Conservation (phyloP, 2,888 invertebrate species). For the Brenthis daphne region DNA sequence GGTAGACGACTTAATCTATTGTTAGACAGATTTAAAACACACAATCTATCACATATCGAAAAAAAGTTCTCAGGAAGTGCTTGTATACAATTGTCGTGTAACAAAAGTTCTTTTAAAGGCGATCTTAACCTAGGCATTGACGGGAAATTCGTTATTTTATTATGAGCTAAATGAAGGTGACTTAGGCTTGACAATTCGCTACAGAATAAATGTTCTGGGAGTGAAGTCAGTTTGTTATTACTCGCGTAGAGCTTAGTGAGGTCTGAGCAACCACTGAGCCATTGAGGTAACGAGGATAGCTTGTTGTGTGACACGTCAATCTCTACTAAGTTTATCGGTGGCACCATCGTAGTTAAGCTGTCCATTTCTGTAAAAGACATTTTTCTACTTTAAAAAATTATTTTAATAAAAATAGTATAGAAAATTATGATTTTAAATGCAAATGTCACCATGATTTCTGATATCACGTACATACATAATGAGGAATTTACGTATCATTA, state of each 20-base stretch:
- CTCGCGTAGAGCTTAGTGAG: conserved; percentile 88
- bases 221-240: conserved; percentile 86
- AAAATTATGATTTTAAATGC: too few relatives aligned
- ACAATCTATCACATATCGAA: conserved; percentile 84
- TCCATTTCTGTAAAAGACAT: conserved; percentile 84
- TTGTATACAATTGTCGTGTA: conserved; percentile 90
- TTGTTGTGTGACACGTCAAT: conserved; percentile 91
- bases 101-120: conserved; percentile 86
- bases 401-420: too few relatives aligned
- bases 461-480: too few relatives aligned
- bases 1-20: conserved; percentile 88
- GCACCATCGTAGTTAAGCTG: conserved; percentile 85
- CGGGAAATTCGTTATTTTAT: conserved; percentile 88
- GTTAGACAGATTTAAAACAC: conserved; percentile 89
- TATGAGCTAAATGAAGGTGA: conserved; percentile 89
- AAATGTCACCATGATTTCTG: too few relatives aligned
- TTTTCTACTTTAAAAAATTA: conserved; percentile 3
- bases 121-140: conserved; percentile 84
- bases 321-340: conserved; percentile 87
- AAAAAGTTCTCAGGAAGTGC: conserved; percentile 90
- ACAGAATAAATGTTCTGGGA: conserved; percentile 88
- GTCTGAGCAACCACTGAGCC: conserved; percentile 88
- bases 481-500: too few relatives aligned
- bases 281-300: conserved; percentile 87
- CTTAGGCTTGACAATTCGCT: conserved; percentile 88